These are phyloP conservation scores for Microtus richardsoni DNA, from an alignment of 2,113 vertebrate genomes.

Conservation along the genomic window DNA sequence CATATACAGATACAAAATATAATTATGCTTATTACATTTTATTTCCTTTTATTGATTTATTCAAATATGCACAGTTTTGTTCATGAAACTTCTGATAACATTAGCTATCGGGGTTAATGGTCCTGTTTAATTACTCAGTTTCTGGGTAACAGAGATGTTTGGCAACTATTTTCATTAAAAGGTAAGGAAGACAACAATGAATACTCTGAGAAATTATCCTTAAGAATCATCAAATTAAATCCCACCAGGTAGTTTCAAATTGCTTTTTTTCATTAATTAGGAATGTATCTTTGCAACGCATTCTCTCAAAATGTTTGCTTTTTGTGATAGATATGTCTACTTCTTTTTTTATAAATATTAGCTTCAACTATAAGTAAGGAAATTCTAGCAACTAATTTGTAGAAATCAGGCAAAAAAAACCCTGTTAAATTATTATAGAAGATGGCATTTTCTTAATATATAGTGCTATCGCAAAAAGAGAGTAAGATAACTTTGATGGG, in stretches of 20 bases:
- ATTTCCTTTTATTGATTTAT: background rate
- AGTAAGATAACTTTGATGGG: background rate
- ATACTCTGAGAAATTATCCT: conserved; percentile 19
- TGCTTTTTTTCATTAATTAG: conserved; percentile 41
- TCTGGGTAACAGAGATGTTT: conserved; percentile 43
- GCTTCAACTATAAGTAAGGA: background rate
- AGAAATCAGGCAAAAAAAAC: background rate
- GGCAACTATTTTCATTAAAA: conserved; percentile 58
- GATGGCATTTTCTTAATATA: conserved; percentile 18
- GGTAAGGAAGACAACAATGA: conserved; percentile 46
- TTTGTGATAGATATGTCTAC: background rate
- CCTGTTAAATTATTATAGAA: background rate
- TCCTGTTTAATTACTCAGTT: conserved; percentile 43
- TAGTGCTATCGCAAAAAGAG: background rate
- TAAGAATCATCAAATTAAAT: conserved; percentile 60
- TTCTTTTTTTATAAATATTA: conserved; percentile 27
- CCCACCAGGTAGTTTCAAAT: conserved; percentile 26
- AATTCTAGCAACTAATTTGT: background rate
- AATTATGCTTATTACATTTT: conserved; percentile 32
- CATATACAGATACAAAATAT: background rate
- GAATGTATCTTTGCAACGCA: background rate
- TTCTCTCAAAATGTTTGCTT: conserved; percentile 2
- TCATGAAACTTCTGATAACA: conserved; percentile 5
- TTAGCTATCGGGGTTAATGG: conserved; percentile 46
- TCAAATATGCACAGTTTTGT: conserved; percentile 39